Base-by-base conservation (phyloP, 2,113 vertebrate genomes). In the Bombycilla garrulus region DNA sequence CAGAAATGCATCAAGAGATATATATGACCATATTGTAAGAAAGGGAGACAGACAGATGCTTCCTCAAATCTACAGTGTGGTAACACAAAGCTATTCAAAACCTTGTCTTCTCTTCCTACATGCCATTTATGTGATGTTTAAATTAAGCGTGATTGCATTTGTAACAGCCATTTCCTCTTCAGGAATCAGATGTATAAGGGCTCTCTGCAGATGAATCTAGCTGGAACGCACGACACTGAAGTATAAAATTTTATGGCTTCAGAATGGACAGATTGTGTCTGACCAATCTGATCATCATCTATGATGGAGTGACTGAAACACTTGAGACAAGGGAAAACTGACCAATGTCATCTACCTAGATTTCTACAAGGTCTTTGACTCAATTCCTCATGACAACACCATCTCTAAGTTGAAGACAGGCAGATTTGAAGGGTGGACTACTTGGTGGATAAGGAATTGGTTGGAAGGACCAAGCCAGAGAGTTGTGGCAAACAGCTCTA, bases 291-390 rank as follows among this genome's bases (percentile, higher is more conserved):
- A 8, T n/a, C 33, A 44, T n/a, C 10, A 3, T 58, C 28, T n/a
- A 4, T 13, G 20, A 89, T 24, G n/a, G 38, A 45, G 28, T 51
- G 23, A 45, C 69, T 38, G 53, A 44, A 60, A 74, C 28, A 45
- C 20, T 1, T 29, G 14, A 40, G 3, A n/a, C n/a, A 25, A 20
- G 10, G 15, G 12, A 57, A 56, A 40, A 66, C 36, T 35, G 66
- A 60, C 11, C 0, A 0, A 12, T n/a, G 23, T 45, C 38, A 60
- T 45, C n/a, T 22, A 45, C 38, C 17, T 25, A 29, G 33, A 53
- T 45, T 53, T 60, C 38, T 38, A 13, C 26, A 60, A 60, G 13
- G 29, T 38, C 60, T 73, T 58, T 14, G 36, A 88, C 35, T 50
- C 6, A 22, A 58, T 51, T 29, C 17, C 44, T 29, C 12, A 13